Evolutionary conservation across 2,888 invertebrate genomes (phyloP), one percentile per base, ranked within the genome.

Genomic region (Zaprionus lineosus): DNA sequence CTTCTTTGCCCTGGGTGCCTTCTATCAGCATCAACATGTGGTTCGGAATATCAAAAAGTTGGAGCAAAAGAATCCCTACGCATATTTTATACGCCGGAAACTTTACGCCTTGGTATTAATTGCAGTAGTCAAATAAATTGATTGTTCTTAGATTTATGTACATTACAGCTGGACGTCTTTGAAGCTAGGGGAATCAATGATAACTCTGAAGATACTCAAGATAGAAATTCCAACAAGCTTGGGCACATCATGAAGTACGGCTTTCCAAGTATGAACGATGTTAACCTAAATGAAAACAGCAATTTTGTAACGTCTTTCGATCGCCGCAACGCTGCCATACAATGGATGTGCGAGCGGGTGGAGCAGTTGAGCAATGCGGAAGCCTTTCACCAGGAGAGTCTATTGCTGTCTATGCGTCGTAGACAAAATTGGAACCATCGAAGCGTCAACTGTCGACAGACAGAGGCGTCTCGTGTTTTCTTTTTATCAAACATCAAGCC

Each of bases 221-320:
- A 78, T 1, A 16, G 1, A 5, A 41, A 50, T 2, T 46, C 58
- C 0, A 63, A 86, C 29, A 59, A 70, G 16, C 21, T 81, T 58
- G 71, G 67, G 11, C 18, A 51, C 8, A 64, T 81, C 16, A 81
- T 81, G 86, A 81, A 81, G 16, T 81, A 84, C 6, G 81, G 81
- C 0, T 81, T 81, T 8, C 81, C 81, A 1, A 84, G 86, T 59
- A 86, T 71, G 60, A 86, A 84, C 8, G 86, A 86, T 9, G 81
- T 81, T 1, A 62, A 41, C 5, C 8, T 76, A 0, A 82, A 76
- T 34, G 76, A 76, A 19, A 61, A 59, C 1, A 84, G 52, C 18
- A 59, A 62, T 14, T 86, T 84, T 61, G 81, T 81, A 1, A 84
- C 74, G 9, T 65, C 86, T 0, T 84, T 81, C 18, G 81, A 81